These are phyloP conservation scores for Diplodus puntazzo DNA, from an alignment of 2,797 vertebrate genomes.

Conservation along the genomic window DNA sequence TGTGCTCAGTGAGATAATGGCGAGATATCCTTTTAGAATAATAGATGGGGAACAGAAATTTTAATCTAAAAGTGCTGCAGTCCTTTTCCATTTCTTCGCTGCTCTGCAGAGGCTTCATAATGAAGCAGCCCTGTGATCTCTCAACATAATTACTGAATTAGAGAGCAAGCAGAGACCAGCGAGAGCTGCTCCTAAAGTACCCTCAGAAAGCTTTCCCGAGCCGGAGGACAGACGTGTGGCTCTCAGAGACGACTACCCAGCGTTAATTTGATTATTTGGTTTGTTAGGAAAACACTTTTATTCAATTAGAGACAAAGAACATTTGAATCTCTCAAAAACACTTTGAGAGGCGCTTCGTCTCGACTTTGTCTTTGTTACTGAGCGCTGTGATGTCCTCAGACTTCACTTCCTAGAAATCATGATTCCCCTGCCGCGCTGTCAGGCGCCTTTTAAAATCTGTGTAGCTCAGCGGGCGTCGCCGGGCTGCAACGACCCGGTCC, in stretches of 20 bases:
- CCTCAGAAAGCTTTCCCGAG: conserved; percentile 16
- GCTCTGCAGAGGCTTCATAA: conserved; percentile 36
- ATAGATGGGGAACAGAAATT: conserved; percentile 24
- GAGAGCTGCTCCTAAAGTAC: conserved; percentile 9
- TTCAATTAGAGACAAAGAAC: conserved; percentile 11
- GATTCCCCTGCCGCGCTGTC: too few relatives aligned
- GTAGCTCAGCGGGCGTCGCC: not conserved
- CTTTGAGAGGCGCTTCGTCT: too few relatives aligned
- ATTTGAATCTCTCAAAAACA: not conserved
- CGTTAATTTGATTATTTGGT: conserved; percentile 24
- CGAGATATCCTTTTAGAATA: conserved; percentile 20
- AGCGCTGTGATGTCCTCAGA: not conserved
- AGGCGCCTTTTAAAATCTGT: not conserved
- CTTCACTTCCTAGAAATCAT: conserved; percentile 7
- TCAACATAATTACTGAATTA: conserved; percentile 45
- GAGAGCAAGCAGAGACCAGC: conserved; percentile 10
- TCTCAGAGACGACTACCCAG: conserved; percentile 1
- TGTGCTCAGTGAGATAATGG: conserved; percentile 16
- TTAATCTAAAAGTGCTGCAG: conserved; percentile 29
- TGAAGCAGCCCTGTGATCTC: conserved; percentile 41
- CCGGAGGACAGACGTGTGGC: not conserved
- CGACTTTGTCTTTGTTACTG: not conserved
- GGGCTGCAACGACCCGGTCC: not conserved
- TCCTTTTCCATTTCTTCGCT: not conserved
- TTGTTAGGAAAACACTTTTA: not conserved